These are phyloP conservation scores for Amblyjoppa proteus DNA, from an alignment of 2,888 invertebrate species.

Conservation along the genomic window DNA sequence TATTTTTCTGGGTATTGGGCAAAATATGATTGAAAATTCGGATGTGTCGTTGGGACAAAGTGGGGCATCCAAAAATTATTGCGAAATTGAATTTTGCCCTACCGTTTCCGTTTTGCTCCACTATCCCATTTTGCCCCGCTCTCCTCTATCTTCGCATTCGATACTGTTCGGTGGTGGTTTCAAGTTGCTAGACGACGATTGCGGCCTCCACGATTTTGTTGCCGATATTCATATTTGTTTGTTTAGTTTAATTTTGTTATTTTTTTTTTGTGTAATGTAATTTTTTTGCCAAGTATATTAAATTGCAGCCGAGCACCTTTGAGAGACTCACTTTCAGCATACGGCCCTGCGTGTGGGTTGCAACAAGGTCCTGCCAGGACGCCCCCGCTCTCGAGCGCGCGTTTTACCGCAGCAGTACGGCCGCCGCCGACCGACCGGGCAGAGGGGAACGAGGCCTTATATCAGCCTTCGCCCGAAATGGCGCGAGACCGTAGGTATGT, in stretches of 20 bases:
- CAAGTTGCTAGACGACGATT: conserved; percentile 41
- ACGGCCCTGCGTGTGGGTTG: conserved; percentile 81
- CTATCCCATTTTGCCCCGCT: too few relatives aligned
- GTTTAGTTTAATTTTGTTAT: background rate
- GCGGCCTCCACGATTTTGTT: conserved; percentile 45
- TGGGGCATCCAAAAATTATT: too few relatives aligned
- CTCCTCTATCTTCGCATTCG: conserved; percentile 25
- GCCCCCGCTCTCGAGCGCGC: conserved; percentile 76
- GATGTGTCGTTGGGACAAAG: too few relatives aligned
- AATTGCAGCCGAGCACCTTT: conserved; percentile 39
- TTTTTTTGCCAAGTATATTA: conserved; percentile 16
- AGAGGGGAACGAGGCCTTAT: conserved; percentile 78
- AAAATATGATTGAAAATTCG: too few relatives aligned
- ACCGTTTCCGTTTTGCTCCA: too few relatives aligned
- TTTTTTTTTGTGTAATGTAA: background rate
- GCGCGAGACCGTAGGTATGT: conserved; percentile 72
- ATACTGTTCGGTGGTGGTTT: conserved; percentile 42
- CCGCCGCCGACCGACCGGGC: conserved; percentile 55
- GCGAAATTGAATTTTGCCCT: too few relatives aligned
- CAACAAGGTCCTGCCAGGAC: conserved; percentile 81
- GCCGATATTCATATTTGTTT: conserved; percentile 2
- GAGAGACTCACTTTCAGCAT: conserved; percentile 61
- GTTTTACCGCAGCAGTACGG: conserved; percentile 58
- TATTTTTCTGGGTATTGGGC: too few relatives aligned
- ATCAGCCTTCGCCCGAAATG: conserved; percentile 81